Evolutionary conservation across 1,140 invertebrate species (phyloP), one percentile per base, ranked within the genome.

Genomic region (Archegozetes longisetosus): DNA sequence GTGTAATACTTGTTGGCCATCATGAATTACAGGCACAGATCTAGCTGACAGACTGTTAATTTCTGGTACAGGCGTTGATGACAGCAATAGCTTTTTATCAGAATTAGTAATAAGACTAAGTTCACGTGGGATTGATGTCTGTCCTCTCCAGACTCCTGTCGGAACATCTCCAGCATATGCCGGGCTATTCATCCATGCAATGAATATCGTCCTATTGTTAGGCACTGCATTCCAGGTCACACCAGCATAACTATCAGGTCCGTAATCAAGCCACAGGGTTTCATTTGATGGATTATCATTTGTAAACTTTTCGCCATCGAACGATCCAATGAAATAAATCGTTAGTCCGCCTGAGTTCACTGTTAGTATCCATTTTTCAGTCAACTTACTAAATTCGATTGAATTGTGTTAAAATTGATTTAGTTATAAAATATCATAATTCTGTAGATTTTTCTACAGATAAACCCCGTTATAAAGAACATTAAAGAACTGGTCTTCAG

Each of bases 231-330:
- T 24, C 0, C 4, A 61, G 12, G 40, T 23, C 14, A 59, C 27
- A 20, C 28, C 60, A 28, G 60, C 60, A 51, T 61, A 61, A 53
- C 49, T 49, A 47, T 61, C 60, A 4, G 60, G 26, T 17, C 60
- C 60, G 9, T 50, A 57, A 28, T 61, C 60, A 9, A 51, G 2
- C 60, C 60, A 61, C 3, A 29, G 47, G 56, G 57, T 28, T 28
- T 9, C 22, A n/a, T 61, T 24, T 12, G 26, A 2, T 12, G 58
- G 27, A 53, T 53, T 50, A 9, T 12, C 2, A 52, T 55, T 58
- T 2, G 17, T 25, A 29, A 61, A 61, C 26, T 49, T 22, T 40
- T 23, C 32, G 4, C 60, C 60, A 57, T 61, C 55, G 25, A 61
- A 61, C 2, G 12, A 12, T 17, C 60, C 60, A 22, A 58, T 27